Percentiles rank a stretch among this genome's conserved stretches.
Evolutionary conservation across 2,113 vertebrate species (phyloP).

Genomic region (Brachyhypopomus gauderio): DNA sequence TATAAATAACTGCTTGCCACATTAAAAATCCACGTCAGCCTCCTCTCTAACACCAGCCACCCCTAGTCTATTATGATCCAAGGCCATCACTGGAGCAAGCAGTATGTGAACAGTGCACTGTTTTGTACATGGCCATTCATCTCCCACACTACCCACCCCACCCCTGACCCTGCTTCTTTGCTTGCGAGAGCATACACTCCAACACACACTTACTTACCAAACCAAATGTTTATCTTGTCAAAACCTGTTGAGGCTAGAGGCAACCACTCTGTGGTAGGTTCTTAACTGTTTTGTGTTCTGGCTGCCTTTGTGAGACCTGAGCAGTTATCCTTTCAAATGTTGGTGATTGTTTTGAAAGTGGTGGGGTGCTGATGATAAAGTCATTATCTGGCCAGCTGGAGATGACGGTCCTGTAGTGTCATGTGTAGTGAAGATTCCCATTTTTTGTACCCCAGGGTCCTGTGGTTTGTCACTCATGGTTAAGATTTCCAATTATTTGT

Average conservation of each 20-base stretch:
- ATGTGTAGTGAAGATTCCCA: slow-evolving; percentile 21
- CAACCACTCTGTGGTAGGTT: background rate
- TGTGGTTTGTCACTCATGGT: slow-evolving; percentile 15
- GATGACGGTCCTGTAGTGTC: background rate
- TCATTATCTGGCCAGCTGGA: slow-evolving; percentile 30
- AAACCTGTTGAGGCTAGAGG: slow-evolving; percentile 7
- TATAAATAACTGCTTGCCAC: slow-evolving; percentile 49
- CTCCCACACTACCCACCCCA: background rate
- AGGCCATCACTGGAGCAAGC: slow-evolving; percentile 23
- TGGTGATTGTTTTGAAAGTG: background rate
- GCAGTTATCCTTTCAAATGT: background rate
- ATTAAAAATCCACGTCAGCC: slow-evolving; percentile 35
- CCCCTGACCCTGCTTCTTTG: background rate
- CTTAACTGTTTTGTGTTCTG: background rate
- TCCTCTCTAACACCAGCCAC: background rate
- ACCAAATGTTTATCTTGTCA: background rate
- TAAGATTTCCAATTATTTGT: no score
- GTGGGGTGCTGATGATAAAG: background rate
- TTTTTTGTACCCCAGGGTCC: slow-evolving; percentile 1
- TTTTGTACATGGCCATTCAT: slow-evolving; percentile 11
- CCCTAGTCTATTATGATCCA: slow-evolving; percentile 39
- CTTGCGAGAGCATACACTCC: background rate
- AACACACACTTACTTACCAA: background rate
- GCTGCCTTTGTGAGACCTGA: slow-evolving; percentile 1
- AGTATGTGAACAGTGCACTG: background rate